Conservation (phyloP, 2,113 vertebrate species). For the Callorhinus ursinus region DNA sequence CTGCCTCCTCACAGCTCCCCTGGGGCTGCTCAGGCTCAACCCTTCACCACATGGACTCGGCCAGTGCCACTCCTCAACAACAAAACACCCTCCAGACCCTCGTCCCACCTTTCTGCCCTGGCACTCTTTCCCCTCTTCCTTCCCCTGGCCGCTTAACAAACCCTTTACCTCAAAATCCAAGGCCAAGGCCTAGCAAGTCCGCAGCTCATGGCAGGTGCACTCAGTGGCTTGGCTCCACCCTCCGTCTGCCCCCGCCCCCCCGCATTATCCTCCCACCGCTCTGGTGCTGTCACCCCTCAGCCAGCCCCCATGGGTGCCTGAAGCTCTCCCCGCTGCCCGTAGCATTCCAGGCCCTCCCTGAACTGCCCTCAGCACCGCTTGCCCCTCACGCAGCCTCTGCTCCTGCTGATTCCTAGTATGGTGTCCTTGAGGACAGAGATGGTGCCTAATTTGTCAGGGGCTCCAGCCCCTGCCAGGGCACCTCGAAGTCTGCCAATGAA, state of each 20-base stretch:
- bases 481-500: not conserved
- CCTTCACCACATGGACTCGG: not conserved
- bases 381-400: not conserved
- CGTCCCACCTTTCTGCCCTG: too few relatives aligned
- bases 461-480: not conserved
- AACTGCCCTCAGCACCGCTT: not conserved
- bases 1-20: not conserved
- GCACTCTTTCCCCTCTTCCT: not conserved
- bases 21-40: not conserved
- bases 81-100: not conserved
- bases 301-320: not conserved
- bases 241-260: not conserved
- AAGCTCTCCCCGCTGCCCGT: not conserved
- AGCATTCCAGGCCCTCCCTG: not conserved
- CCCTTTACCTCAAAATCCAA: not conserved
- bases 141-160: not conserved
- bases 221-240: not conserved
- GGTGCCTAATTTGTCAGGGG: not conserved
- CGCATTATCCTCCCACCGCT: accelerated
- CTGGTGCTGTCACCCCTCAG: not conserved
- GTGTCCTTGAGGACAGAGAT: not conserved
- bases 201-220: not conserved
- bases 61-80: too few relatives aligned
- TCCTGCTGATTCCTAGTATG: not conserved
- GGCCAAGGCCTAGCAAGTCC: not conserved